Evolutionary conservation across 1,140 invertebrate genomes (phyloP).

Genomic region (Drosophila pectinifera): DNA sequence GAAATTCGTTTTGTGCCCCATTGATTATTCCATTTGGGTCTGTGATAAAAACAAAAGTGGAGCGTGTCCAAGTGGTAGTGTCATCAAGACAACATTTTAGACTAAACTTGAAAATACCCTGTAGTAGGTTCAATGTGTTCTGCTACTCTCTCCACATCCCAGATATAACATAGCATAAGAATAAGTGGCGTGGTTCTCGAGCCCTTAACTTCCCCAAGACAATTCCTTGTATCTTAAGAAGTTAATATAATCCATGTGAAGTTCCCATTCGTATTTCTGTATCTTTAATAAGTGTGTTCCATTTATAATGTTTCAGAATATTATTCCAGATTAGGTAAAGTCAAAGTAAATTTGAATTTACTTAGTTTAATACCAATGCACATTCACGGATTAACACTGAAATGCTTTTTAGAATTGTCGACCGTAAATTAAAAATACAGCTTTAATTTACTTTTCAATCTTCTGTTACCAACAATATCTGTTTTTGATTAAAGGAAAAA

Average conservation of each 20-base stretch:
- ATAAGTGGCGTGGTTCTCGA: background rate
- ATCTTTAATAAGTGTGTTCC: background rate
- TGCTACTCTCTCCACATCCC: background rate
- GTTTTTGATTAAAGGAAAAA: too few species aligned
- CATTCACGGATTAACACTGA: background rate
- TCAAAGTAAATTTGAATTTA: too few species aligned
- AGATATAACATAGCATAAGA: background rate
- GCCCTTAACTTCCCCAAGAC: background rate
- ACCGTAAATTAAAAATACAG: too few species aligned
- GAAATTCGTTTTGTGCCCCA: conserved; percentile 40
- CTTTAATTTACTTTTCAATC: too few species aligned
- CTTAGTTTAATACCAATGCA: too few species aligned
- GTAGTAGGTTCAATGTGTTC: background rate
- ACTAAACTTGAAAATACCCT: background rate
- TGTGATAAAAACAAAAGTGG: conserved; percentile 65
- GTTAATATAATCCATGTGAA: background rate
- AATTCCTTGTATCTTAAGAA: conserved; percentile 2
- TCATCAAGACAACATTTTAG: background rate
- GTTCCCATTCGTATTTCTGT: too few species aligned
- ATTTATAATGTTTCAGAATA: background rate
- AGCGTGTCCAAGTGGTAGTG: conserved; percentile 43
- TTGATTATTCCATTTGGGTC: conserved; percentile 67
- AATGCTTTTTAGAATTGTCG: background rate
- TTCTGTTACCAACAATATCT: too few species aligned
- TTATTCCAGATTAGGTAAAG: too few species aligned